Evolutionary conservation across 2,113 vertebrate genomes (phyloP), one percentile per base, ranked within the genome.

Genomic region (Vimba vimba): DNA sequence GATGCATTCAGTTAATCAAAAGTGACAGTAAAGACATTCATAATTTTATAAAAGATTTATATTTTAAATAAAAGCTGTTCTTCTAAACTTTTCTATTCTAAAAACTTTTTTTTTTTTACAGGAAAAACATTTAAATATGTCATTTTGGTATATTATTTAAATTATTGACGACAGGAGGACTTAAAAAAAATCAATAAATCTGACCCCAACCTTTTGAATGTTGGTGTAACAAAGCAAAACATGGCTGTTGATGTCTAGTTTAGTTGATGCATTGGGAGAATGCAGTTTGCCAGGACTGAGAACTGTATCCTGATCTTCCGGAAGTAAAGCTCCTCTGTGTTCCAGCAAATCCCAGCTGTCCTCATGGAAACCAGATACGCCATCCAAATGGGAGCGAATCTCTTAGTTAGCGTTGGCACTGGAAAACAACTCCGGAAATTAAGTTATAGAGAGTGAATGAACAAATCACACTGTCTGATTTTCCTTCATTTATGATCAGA

Each of bases 311-410:
- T 25, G 71, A 12, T 74, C 21, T 7, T 25, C 71, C 25, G 71
- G 71, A 74, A 47, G 71, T 15, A 74, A 47, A 74, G 43, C 39
- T 74, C 23, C 23, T 73, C 69, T 74, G 69, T 39, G 39, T 23
- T 74, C 71, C 39, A 25, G 39, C 71, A 45, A 74, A 47, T 74
- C 71, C 39, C 69, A 74, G 69, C 71, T 74, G 71, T 74, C 71
- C 71, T 74, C 39, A 15, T 15, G 23, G 71, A 74, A 74, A 74
- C 71, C 71, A 74, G 71, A 74, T 25, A 74, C 12, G 2, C 6
- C 23, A 13, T 74, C 71, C 71, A 47, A 25, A 73, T n/a, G 69
- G 21, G 69, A 73, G 33, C 2, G 2, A 45, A 47, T 47, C 43
- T 74, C 71, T 74, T 47, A 15, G 43, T 74, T 47, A 45, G 71